phyloP scores from a whole-genome alignment of 1,140 invertebrate species.

The Helicoverpa zea region DNA sequence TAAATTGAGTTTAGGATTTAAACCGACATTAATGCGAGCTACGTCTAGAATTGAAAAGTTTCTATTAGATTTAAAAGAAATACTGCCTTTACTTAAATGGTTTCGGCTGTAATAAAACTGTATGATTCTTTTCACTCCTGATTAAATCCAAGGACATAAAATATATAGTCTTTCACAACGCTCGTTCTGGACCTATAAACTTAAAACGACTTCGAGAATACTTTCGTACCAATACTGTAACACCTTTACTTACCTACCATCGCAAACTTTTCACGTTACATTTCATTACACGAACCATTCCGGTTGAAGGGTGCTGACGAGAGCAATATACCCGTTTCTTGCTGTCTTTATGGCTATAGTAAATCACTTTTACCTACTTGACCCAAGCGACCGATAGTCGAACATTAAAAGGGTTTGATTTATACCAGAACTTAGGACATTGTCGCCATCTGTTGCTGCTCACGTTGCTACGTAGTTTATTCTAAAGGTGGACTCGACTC shows the following conservation, averaged over 20 bases:
- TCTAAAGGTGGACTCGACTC: slow-evolving; percentile 66
- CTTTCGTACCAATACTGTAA: slow-evolving; percentile 1
- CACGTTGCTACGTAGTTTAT: slow-evolving; percentile 69
- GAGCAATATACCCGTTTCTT: slow-evolving; percentile 68
- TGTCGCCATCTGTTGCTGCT: slow-evolving; percentile 77
- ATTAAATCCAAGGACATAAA: slow-evolving; percentile 4
- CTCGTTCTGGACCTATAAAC: neutral
- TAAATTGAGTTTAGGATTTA: neutral
- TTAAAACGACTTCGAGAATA: slow-evolving; percentile 18
- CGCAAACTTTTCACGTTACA: slow-evolving; percentile 50
- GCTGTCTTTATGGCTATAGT: slow-evolving; percentile 73
- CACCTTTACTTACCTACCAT: slow-evolving; percentile 32
- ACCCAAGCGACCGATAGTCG: slow-evolving; percentile 71
- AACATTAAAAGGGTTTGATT: slow-evolving; percentile 84
- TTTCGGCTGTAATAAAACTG: neutral
- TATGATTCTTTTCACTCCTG: neutral
- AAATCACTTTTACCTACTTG: slow-evolving; percentile 80
- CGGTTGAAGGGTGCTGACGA: slow-evolving; percentile 73
- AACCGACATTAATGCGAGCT: slow-evolving; percentile 11
- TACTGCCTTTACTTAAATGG: neutral
- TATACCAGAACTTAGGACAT: slow-evolving; percentile 79
- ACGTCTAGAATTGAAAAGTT: neutral
- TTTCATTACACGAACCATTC: slow-evolving; percentile 50
- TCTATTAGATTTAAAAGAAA: too few relatives aligned
- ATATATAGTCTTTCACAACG: neutral